Evolutionary conservation across 2,888 invertebrate genomes (phyloP), one percentile per base, ranked within the genome.

Genomic region (Epinotia demarniana): DNA sequence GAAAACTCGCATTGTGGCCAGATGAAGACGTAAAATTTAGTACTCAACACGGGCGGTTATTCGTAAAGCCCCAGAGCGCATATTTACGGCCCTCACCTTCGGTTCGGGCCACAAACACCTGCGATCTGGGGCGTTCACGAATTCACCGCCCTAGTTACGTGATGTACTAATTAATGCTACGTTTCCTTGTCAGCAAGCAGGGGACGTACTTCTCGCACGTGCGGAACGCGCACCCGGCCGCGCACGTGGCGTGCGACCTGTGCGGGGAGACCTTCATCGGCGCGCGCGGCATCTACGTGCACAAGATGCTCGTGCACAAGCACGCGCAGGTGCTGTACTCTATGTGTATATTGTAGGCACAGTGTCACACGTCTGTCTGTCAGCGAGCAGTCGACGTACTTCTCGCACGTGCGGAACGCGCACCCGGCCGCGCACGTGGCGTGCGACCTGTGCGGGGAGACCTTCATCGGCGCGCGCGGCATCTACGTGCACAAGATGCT

Each of bases 171-270:
- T 3, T 23, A 2, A 11, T 43, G 8, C 8, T 2, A 68, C 43
- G 68, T 68, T 39, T 5, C 0, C 11, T 23, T 3, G 13, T 39
- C 62, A 78, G 77, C 11, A 78, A 79, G 58, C 55, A 72, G 39
- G 75, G 77, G 16, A 77, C 75, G 9, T 72, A 76, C 27, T 62
- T 78, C 18, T 77, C 78, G 60, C 69, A 58, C 23, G 27, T 23
- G 60, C 60, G 13, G 46, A 49, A 3, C 12, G 16, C 13, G 12
- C 55, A 55, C 33, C 55, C 67, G 18, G 33, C 27, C 16, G 6
- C 8, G n/a, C 60, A 60, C n/a, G 23, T 27, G 46, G 69, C 46
- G 8, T 69, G 69, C 46, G 46, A 12, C 8, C 16, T 9, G 46
- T 58, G 68, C 43, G 68, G 46, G 8, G 67, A 62, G 39, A 43